Evolutionary conservation across 2,888 invertebrate genomes (phyloP).

Genomic region (Merodon equestris): DNA sequence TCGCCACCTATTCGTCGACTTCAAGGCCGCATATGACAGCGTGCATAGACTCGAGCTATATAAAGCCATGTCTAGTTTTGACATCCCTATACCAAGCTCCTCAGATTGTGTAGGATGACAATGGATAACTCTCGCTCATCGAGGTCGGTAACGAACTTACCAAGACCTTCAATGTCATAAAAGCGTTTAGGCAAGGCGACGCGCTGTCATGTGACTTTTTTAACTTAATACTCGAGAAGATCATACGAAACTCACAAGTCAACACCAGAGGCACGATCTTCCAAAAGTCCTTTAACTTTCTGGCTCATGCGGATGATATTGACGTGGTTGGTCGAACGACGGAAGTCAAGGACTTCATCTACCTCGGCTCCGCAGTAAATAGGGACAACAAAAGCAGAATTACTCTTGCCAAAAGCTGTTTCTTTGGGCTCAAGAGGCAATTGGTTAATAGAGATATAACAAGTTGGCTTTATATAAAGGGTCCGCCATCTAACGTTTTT

Average conservation of each 20-base stretch:
- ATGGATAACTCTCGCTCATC: not conserved
- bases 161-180: not conserved
- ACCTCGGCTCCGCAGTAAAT: no score
- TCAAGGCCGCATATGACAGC: conserved; percentile 1
- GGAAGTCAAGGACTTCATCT: not conserved
- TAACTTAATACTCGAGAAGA: not conserved
- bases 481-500: no score
- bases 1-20: not conserved
- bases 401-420: no score
- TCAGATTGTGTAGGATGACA: not conserved
- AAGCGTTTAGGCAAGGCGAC: not conserved
- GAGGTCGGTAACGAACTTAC: not conserved
- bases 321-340: not conserved
- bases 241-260: not conserved
- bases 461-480: no score
- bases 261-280: not conserved
- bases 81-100: not conserved
- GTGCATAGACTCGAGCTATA: conserved; percentile 4
- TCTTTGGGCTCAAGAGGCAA: no score
- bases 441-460: no score
- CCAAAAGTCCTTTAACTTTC: not conserved
- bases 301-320: not conserved
- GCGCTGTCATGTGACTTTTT: not conserved
- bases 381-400: no score
- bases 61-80: not conserved